These are phyloP conservation scores for Pygocentrus nattereri DNA, from an alignment of 2,797 vertebrate genomes.

Conservation along the genomic window DNA sequence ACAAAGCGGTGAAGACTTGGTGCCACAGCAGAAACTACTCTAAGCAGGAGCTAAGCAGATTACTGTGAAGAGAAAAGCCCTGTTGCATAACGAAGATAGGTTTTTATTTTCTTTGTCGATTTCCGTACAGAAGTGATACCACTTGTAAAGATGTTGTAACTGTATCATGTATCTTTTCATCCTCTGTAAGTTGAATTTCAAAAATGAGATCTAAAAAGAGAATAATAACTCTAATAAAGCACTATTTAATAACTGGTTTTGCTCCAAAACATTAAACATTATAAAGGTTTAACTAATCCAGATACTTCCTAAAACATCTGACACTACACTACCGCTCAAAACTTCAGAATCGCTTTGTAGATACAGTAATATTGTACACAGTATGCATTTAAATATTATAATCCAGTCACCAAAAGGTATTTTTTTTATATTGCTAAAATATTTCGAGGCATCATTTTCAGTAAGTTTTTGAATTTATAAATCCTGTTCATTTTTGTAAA, in stretches of 20 bases:
- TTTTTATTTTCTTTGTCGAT: conserved; percentile 5
- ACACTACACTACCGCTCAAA: too few relatives aligned
- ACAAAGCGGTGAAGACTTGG: neutral
- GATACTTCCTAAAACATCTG: too few relatives aligned
- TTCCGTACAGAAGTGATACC: conserved; percentile 60
- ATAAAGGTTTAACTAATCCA: neutral
- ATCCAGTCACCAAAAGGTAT: too few relatives aligned
- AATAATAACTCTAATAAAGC: conserved; percentile 75
- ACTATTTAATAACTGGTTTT: conserved; percentile 73
- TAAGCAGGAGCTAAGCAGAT: conserved; percentile 5
- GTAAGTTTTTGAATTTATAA: too few relatives aligned
- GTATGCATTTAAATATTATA: too few relatives aligned
- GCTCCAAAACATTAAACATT: conserved; percentile 12
- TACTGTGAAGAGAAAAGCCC: neutral
- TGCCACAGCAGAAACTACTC: neutral
- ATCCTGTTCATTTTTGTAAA: too few relatives aligned
- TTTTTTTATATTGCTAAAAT: too few relatives aligned
- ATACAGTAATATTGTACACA: too few relatives aligned
- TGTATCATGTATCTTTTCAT: conserved; percentile 82
- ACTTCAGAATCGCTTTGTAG: too few relatives aligned
- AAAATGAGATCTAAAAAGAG: conserved; percentile 77
- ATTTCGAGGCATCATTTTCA: too few relatives aligned
- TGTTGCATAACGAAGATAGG: conserved; percentile 21
- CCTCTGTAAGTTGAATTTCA: conserved; percentile 81
- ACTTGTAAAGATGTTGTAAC: conserved; percentile 84